Evolutionary conservation across 2,797 vertebrate species (phyloP).

Genomic region (Enteromius afrohamiltoni): DNA sequence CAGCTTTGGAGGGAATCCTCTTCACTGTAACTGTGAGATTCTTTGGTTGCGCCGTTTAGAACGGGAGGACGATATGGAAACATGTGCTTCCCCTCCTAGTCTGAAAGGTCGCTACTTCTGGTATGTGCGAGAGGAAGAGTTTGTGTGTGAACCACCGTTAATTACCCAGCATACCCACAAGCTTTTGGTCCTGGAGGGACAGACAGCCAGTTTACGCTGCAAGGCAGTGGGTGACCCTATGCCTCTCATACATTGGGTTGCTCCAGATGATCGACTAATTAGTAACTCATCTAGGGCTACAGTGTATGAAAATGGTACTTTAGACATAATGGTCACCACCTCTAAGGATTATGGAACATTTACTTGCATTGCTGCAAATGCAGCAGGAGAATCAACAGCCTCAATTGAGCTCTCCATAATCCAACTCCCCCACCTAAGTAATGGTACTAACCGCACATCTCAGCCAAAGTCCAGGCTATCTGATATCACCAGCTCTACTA

Average conservation of each 20-base stretch:
- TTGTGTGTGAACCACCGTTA: conserved; percentile 93
- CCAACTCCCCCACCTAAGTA: conserved; percentile 94
- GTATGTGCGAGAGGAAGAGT: conserved; percentile 94
- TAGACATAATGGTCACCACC: conserved; percentile 93
- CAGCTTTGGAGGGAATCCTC: conserved; percentile 94
- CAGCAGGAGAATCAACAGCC: conserved; percentile 95
- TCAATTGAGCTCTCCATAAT: conserved; percentile 94
- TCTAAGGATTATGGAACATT: conserved; percentile 96
- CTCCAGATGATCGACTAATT: conserved; percentile 91
- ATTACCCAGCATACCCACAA: conserved; percentile 97
- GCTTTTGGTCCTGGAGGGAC: conserved; percentile 92
- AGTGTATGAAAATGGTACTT: conserved; percentile 93
- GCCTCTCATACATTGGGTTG: conserved; percentile 95
- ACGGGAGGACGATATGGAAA: conserved; percentile 96
- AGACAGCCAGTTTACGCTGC: conserved; percentile 92
- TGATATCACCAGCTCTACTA: conserved; percentile 95
- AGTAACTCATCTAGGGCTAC: conserved; percentile 91
- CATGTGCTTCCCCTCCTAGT: conserved; percentile 90
- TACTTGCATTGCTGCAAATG: conserved; percentile 96
- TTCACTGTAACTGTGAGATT: conserved; percentile 97
- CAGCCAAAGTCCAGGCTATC: conserved; percentile 94
- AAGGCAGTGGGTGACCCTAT: conserved; percentile 95
- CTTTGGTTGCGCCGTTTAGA: conserved; percentile 93
- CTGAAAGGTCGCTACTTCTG: conserved; percentile 98
- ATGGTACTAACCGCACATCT: conserved; percentile 84